These are phyloP conservation scores for Mus caroli DNA, from an alignment of 2,797 vertebrate genomes.

Conservation along the genomic window DNA sequence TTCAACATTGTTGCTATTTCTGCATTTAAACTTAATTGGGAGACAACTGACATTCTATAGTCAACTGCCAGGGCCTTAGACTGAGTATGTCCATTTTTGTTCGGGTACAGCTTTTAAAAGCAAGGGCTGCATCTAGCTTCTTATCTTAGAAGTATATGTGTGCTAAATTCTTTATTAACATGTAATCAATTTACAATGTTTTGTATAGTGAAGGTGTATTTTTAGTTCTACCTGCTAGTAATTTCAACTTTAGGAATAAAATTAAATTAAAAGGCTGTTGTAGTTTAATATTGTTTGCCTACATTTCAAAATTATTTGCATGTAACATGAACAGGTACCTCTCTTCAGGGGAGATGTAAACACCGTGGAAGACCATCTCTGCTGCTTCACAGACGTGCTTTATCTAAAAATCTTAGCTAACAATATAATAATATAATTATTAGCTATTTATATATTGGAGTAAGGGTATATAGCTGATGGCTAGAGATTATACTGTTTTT, in stretches of 20 bases:
- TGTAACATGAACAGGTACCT: neutral
- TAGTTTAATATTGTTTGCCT: conserved; percentile 1
- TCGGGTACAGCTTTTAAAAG: conserved; percentile 78
- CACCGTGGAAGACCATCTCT: neutral
- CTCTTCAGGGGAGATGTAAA: neutral
- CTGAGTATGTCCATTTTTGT: conserved; percentile 73
- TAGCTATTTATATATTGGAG: neutral
- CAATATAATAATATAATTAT: neutral
- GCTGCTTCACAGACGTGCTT: neutral
- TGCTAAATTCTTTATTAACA: conserved; percentile 66
- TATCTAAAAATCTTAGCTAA: conserved; percentile 32
- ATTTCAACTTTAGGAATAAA: conserved; percentile 86
- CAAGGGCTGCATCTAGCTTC: conserved; percentile 77
- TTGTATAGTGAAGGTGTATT: conserved; percentile 78
- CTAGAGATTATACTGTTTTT: neutral
- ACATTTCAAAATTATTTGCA: neutral
- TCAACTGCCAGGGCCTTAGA: conserved; percentile 82
- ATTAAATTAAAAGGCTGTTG: conserved; percentile 72
- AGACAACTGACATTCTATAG: conserved; percentile 65
- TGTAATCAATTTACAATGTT: conserved; percentile 74
- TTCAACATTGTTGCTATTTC: conserved; percentile 70
- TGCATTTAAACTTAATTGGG: conserved; percentile 55
- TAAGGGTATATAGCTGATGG: neutral
- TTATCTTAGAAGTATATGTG: conserved; percentile 21
- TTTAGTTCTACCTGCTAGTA: conserved; percentile 78